Evolutionary conservation across 2,113 vertebrate genomes (phyloP).

Genomic region (Coturnix japonica): DNA sequence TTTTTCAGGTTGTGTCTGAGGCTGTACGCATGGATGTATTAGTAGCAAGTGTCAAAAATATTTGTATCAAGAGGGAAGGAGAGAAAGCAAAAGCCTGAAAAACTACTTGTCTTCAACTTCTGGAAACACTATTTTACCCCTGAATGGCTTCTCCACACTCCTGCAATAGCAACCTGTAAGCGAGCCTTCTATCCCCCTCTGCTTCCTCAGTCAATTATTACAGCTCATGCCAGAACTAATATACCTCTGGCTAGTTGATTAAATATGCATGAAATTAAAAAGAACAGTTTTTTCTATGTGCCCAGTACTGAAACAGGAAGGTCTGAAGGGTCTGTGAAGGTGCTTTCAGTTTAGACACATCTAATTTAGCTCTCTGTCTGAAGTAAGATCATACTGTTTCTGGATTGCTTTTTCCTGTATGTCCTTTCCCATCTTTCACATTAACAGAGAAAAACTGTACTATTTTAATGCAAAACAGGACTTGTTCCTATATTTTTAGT

Average conservation of each 20-base stretch:
- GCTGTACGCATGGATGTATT: background rate
- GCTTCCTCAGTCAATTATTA: conserved; percentile 2
- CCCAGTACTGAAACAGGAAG: background rate
- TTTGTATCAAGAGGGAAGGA: background rate
- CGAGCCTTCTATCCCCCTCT: background rate
- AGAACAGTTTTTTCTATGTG: background rate
- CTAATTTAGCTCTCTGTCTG: conserved; percentile 6
- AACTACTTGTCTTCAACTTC: background rate
- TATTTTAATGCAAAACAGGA: conserved; percentile 26
- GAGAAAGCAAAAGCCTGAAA: background rate
- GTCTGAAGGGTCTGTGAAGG: background rate
- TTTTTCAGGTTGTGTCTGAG: background rate
- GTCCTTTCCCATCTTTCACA: conserved; percentile 13
- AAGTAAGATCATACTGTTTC: background rate
- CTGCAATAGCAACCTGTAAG: background rate
- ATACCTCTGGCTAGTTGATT: background rate
- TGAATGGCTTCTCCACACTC: background rate
- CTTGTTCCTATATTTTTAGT: conserved; percentile 3
- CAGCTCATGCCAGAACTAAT: background rate
- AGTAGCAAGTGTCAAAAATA: background rate
- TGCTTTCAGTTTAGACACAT: background rate
- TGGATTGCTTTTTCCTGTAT: conserved; percentile 9
- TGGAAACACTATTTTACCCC: conserved; percentile 15
- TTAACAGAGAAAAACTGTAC: conserved; percentile 33
- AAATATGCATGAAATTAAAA: background rate